Evolutionary conservation across 2,113 vertebrate species (phyloP), one percentile per base, ranked within the genome.

Genomic region (Microtus pennsylvanicus): DNA sequence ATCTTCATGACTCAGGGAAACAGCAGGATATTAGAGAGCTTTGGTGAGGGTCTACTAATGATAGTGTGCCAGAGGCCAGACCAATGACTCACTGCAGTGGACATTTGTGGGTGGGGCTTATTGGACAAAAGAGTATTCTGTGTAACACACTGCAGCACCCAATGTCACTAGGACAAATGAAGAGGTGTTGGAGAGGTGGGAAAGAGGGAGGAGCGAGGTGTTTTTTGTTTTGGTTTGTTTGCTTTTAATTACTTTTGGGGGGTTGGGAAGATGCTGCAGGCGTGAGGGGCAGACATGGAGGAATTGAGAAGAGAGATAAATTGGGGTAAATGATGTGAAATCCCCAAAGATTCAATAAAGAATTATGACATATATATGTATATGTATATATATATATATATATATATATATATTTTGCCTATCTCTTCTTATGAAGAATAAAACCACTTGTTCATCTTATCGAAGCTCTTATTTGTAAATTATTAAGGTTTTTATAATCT

Each of bases 381-480:
- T 45, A 13, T 52, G 5, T 45, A 5, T 45, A 42, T 42, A 3
- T 65, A 28, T 65, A 28, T 28, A 28, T 69, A 16, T 33, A 17
- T 70, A 35, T 35, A 70, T 6, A 69, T 69, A 70, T 17, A 95
- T 95, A 96, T 26, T 28, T 65, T 89, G 67, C 9, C 58, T 88
- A n/a, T 76, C 45, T 87, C 12, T 65, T 82, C 30, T 63, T 22
- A 45, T 93, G 76, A 95, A 95, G 92, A 80, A 74, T 67, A 69
- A 94, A 87, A 65, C 69, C 35, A 80, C 11, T 22, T 52, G 70
- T 30, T 80, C 16, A 52, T 89, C 28, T 93, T 70, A 85, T 4
- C 35, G 9, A 87, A 78, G 70, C 28, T 72, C n/a, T 70, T 65
- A 55, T n/a, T 77, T 82, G 33, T 42, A 45, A 91, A 75, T 91